Conservation (phyloP, 2,113 vertebrate species). For the Zosterops lateralis region DNA sequence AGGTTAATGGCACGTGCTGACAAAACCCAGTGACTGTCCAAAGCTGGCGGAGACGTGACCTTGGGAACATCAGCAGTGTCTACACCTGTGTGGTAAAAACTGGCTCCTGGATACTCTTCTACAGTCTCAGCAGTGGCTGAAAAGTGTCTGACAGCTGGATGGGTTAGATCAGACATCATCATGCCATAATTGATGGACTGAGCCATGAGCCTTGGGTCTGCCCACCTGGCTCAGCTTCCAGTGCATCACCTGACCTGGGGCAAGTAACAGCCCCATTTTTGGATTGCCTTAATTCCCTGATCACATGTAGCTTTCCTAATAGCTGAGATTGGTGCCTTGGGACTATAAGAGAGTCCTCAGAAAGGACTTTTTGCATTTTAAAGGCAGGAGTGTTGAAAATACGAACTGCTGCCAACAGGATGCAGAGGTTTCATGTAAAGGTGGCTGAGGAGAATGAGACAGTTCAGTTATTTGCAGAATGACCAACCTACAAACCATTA, state of each 20-base stretch:
- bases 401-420: background rate
- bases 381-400: background rate
- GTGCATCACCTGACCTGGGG: accelerated
- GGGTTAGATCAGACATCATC: background rate
- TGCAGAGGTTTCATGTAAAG: background rate
- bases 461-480: background rate
- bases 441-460: background rate
- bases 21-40: background rate
- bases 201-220: background rate
- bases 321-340: background rate
- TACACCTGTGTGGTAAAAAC: background rate
- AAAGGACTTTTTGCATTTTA: background rate
- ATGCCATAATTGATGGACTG: accelerated
- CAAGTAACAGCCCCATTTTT: background rate
- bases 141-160: background rate
- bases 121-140: background rate
- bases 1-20: background rate
- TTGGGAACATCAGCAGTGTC: background rate
- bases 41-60: background rate
- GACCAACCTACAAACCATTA: background rate
- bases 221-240: background rate
- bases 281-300: background rate
- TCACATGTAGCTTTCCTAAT: background rate
- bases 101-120: background rate
- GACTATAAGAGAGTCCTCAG: background rate